phyloP scores from a whole-genome alignment of 1,140 invertebrate species.

The Bradysia coprophila region DNA sequence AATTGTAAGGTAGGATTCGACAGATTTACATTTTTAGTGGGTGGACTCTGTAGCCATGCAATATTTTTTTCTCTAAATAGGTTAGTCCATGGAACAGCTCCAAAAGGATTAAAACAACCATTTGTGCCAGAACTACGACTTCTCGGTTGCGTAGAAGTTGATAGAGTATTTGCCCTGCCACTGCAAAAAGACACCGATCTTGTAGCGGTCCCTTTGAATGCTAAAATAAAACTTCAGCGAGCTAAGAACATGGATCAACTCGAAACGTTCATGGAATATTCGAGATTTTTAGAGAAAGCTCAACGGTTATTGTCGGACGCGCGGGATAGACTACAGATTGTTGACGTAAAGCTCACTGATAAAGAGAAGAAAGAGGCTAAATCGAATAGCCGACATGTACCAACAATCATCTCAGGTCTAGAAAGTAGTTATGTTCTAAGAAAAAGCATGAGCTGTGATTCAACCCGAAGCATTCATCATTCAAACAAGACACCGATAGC shows the following conservation, averaged over 20 bases:
- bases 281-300: slow-evolving; percentile 58
- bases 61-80: slow-evolving; percentile 18
- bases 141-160: slow-evolving; percentile 66
- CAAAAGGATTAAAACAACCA: slow-evolving; percentile 55
- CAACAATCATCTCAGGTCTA: slow-evolving; percentile 10
- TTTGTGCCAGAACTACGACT: slow-evolving; percentile 70
- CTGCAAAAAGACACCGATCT: slow-evolving; percentile 61
- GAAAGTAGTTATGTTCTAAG: slow-evolving; percentile 36
- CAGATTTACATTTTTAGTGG: not conserved
- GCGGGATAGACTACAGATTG: slow-evolving; percentile 61
- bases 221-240: slow-evolving; percentile 65
- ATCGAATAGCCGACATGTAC: slow-evolving; percentile 11
- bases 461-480: slow-evolving; percentile 6
- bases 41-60: not conserved
- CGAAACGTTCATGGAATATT: slow-evolving; percentile 59
- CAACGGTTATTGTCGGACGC: slow-evolving; percentile 60
- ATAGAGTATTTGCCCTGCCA: slow-evolving; percentile 64
- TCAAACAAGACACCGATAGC: slow-evolving; percentile 26
- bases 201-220: slow-evolving; percentile 65
- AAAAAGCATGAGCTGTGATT: slow-evolving; percentile 52
- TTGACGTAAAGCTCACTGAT: slow-evolving; percentile 57
- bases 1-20: slow-evolving; percentile 39
- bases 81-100: slow-evolving; percentile 71
- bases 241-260: slow-evolving; percentile 70
- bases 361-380: slow-evolving; percentile 25